Base-by-base conservation (phyloP, 2,888 invertebrate species). In the Conistra vaccinii region DNA sequence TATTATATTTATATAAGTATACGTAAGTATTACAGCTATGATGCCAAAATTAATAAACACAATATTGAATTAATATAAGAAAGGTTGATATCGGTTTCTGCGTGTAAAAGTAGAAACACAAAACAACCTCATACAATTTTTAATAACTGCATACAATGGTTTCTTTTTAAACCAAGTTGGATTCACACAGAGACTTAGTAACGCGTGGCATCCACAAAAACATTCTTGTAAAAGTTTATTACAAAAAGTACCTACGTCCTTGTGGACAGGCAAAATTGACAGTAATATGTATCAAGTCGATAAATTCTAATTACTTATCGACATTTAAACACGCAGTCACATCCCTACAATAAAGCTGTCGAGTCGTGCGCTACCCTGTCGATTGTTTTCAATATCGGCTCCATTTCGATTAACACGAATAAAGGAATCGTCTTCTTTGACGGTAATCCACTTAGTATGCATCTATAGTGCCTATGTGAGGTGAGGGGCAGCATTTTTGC, bases 351-450 rank as follows among this genome's bases (percentile, higher is more conserved):
- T 73, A 85, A 85, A 88, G 86, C 90, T 88, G 90, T 89, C 80
- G 85, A 92, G 91, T 96, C 96, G 96, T 96, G 96, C 95, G 87
- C 92, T 93, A 93, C 94, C 93, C 94, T 93, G 94, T 92, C 95
- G 94, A 96, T 96, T 96, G 96, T 96, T 95, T 96, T 95, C 95
- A 94, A 95, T 95, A 96, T 94, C 93, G 93, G 92, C 91, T 93
- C 71, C 94, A 95, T 93, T 95, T 95, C 93, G 94, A 95, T 95
- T 94, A 94, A 95, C 95, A 94, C 94, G 94, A 95, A 95, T 95
- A 94, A 93, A 93, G 91, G 93, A 92, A 93, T 93, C 92, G 92
- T 90, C 92, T 89, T 89, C 95, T 95, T 95, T 94, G 95, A 94
- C 90, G 93, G 92, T 92, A 89, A 91, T 87, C 88, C 83, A 89